Evolutionary conservation across 2,113 vertebrate species (phyloP).

Genomic region (Etia nguti): DNA sequence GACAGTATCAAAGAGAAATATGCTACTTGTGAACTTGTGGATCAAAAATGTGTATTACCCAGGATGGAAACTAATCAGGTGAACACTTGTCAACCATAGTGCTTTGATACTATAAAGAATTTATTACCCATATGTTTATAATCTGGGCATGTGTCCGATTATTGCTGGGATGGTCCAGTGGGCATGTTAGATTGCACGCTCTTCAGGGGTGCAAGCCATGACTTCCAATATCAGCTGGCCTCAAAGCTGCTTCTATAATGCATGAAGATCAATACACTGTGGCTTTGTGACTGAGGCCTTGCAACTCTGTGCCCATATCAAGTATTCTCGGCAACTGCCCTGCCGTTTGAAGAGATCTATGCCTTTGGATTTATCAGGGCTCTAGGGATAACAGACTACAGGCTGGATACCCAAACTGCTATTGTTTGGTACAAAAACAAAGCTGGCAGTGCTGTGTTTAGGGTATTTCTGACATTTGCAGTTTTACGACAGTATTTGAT

Average conservation of each 20-base stretch:
- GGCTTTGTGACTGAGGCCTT: conserved; percentile 55
- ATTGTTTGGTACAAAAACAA: conserved; percentile 15
- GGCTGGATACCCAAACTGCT: conserved; percentile 18
- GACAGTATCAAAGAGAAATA: neutral
- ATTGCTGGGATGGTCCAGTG: conserved; percentile 53
- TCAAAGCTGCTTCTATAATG: conserved; percentile 62
- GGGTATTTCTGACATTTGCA: conserved; percentile 31
- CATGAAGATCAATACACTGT: conserved; percentile 68
- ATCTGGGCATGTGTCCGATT: conserved; percentile 33
- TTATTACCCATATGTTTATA: conserved; percentile 52
- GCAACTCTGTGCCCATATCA: conserved; percentile 49
- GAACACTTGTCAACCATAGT: conserved; percentile 14
- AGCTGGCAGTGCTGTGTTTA: conserved; percentile 13
- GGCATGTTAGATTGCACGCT: conserved; percentile 33
- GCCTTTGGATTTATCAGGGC: conserved; percentile 43
- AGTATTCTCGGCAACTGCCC: conserved; percentile 48
- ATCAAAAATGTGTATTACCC: neutral
- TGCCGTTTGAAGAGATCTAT: conserved; percentile 45
- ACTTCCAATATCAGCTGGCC: conserved; percentile 49
- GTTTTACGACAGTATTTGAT: conserved; percentile 27
- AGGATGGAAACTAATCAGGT: conserved; percentile 22
- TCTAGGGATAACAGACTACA: conserved; percentile 21
- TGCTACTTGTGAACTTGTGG: neutral
- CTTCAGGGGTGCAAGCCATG: conserved; percentile 23
- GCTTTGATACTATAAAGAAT: neutral